Evolutionary conservation across 2,888 invertebrate species (phyloP).

Genomic region (Drosophila basisetae): DNA sequence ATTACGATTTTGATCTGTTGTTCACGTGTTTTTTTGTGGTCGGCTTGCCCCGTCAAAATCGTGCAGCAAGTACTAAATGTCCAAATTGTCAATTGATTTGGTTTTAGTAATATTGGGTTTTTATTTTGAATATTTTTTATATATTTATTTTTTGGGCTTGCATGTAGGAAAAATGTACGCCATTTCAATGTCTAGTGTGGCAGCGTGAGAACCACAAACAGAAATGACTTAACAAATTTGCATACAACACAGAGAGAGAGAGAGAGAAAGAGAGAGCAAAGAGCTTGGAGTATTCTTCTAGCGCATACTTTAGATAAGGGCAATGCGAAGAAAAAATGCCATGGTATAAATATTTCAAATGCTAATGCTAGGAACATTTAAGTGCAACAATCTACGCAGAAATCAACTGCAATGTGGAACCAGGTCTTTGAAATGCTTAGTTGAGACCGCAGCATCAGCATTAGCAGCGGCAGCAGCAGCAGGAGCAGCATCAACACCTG

Average conservation of each 20-base stretch:
- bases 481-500: slow-evolving; percentile 84
- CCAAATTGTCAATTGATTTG: slow-evolving; percentile 72
- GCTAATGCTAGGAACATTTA: slow-evolving; percentile 69
- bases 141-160: background rate
- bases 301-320: slow-evolving; percentile 75
- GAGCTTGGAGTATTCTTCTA: slow-evolving; percentile 39
- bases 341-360: slow-evolving; percentile 74
- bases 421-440: slow-evolving; percentile 54
- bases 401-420: slow-evolving; percentile 67
- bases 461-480: slow-evolving; percentile 65
- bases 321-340: slow-evolving; percentile 70
- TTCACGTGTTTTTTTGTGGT: slow-evolving; percentile 28
- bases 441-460: slow-evolving; percentile 47
- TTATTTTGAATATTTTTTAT: slow-evolving; percentile 10
- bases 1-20: slow-evolving; percentile 31
- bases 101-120: slow-evolving; percentile 29
- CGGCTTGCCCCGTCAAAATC: slow-evolving; percentile 48
- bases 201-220: slow-evolving; percentile 80
- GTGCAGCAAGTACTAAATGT: slow-evolving; percentile 72
- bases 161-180: slow-evolving; percentile 47
- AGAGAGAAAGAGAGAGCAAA: slow-evolving; percentile 14
- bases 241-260: slow-evolving; percentile 43
- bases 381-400: slow-evolving; percentile 76
- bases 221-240: slow-evolving; percentile 81
- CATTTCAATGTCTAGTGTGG: slow-evolving; percentile 46